Conservation (phyloP, 2,113 vertebrate genomes). For the Hemicordylus capensis region DNA sequence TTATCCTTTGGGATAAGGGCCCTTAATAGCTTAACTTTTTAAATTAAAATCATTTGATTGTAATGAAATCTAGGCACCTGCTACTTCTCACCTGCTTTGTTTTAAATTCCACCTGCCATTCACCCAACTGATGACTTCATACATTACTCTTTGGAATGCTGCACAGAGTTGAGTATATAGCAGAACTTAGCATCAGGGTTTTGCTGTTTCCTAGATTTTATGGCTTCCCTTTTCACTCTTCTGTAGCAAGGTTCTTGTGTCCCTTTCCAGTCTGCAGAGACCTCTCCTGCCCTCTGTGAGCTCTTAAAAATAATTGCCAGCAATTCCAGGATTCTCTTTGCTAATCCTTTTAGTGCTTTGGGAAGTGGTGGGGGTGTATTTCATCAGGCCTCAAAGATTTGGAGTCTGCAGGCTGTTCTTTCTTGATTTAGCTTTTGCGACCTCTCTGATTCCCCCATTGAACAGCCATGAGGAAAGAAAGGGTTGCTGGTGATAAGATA, state of each 20-base stretch:
- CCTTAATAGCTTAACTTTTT: no score
- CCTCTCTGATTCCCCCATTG: not conserved
- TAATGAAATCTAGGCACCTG: slow-evolving; percentile 23
- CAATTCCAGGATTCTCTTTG: accelerated
- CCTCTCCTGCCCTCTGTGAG: not conserved
- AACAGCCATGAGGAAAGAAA: not conserved
- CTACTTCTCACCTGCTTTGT: slow-evolving; percentile 6
- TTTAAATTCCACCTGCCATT: not conserved
- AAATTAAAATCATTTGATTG: slow-evolving; percentile 55
- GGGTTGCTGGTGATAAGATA: accelerated
- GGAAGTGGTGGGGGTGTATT: not conserved
- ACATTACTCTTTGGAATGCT: not conserved
- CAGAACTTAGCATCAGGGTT: not conserved
- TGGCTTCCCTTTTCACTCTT: not conserved
- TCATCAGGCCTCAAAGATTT: not conserved
- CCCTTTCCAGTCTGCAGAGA: not conserved
- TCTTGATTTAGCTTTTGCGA: not conserved
- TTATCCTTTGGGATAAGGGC: no score
- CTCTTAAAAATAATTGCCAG: not conserved
- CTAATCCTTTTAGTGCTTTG: not conserved
- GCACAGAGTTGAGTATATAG: not conserved
- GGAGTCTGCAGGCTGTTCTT: not conserved
- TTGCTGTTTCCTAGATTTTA: not conserved
- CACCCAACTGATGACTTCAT: slow-evolving; percentile 20
- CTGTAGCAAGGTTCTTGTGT: no score